Percentiles rank a stretch among this genome's conserved stretches.
Conservation (phyloP, 2,113 vertebrate genomes). For the Caranx melampygus region DNA sequence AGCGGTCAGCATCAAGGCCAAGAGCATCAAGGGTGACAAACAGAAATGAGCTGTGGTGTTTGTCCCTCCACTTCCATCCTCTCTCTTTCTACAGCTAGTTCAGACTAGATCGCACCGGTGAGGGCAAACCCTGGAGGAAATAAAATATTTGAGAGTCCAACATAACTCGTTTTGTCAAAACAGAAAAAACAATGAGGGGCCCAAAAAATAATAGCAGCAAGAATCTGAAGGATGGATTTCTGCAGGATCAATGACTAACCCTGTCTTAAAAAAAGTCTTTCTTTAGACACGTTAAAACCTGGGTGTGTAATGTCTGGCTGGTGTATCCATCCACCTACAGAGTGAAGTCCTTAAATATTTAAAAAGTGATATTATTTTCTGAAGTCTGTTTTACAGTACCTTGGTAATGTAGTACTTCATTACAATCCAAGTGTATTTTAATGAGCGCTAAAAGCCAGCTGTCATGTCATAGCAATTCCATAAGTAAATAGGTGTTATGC, state of each 20-base stretch:
- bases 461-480: background rate
- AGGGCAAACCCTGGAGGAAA: too few relatives aligned
- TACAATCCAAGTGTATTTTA: background rate
- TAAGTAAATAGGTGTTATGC: background rate
- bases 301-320: too few relatives aligned
- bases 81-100: background rate
- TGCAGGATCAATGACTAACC: background rate
- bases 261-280: background rate
- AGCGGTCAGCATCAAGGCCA: background rate
- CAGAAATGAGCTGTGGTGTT: background rate
- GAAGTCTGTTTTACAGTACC: background rate
- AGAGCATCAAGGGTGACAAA: background rate
- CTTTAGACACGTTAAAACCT: background rate
- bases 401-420: background rate
- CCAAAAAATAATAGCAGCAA: background rate
- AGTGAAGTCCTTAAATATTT: background rate
- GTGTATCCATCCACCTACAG: background rate
- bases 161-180: too few relatives aligned
- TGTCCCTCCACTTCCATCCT: background rate
- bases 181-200: background rate
- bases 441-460: background rate
- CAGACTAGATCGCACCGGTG: too few relatives aligned
- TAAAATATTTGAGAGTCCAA: too few relatives aligned
- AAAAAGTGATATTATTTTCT: background rate
- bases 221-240: slow-evolving; percentile 17